A percentile compares a stretch with the other conserved stretches of the same genome.
Evolutionary conservation across 2,888 invertebrate genomes (phyloP).

Genomic region (Metellina segmentata): DNA sequence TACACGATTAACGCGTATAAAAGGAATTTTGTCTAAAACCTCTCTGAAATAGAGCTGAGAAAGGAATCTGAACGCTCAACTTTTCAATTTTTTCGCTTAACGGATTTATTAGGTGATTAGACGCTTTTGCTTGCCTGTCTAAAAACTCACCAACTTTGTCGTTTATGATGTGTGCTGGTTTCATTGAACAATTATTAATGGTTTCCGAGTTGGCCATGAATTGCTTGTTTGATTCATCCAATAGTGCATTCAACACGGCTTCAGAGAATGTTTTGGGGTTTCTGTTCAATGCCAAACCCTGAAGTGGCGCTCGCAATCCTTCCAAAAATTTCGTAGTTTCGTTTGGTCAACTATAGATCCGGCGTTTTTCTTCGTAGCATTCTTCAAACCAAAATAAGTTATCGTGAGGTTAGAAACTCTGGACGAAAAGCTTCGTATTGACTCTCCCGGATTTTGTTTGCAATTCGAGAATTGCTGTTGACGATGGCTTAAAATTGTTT

Average conservation of each 20-base stretch:
- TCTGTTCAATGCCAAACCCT: background rate
- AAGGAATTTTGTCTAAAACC: background rate
- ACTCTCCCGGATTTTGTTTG: too few species aligned
- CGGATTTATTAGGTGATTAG: background rate
- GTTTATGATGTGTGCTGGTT: background rate
- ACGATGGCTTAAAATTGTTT: too few species aligned
- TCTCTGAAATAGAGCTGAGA: background rate
- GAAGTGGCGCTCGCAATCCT: background rate
- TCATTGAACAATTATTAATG: background rate
- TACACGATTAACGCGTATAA: background rate
- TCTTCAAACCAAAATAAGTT: too few species aligned
- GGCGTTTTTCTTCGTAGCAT: too few species aligned
- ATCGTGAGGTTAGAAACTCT: too few species aligned
- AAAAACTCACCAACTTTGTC: background rate
- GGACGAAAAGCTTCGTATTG: too few species aligned
- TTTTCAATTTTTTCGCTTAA: background rate
- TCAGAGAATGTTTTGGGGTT: background rate
- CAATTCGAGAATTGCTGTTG: too few species aligned
- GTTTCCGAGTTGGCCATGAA: background rate
- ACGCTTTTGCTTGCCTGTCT: too few species aligned
- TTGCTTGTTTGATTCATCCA: background rate
- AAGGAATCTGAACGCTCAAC: background rate
- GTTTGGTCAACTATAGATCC: slow-evolving; percentile 1
- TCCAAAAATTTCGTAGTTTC: background rate
- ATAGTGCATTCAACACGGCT: background rate